phyloP scores from a whole-genome alignment of 2,797 vertebrate genomes.

The Avahi laniger region DNA sequence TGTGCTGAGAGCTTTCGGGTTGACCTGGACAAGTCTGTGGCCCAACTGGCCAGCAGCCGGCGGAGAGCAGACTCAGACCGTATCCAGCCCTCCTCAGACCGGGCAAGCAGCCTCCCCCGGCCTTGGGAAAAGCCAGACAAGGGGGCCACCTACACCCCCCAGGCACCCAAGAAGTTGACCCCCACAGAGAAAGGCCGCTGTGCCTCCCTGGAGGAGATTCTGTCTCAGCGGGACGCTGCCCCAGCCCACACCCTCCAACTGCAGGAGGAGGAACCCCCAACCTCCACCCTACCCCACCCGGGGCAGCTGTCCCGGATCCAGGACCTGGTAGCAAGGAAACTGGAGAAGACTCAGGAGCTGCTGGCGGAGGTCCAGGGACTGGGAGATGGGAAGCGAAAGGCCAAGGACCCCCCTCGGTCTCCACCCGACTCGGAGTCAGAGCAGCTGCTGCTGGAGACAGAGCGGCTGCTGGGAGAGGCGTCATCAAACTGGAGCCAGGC shows the following conservation, averaged over 20 bases:
- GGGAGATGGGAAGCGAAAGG: constrained; percentile 86
- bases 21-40: constrained; percentile 86
- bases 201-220: constrained; percentile 94
- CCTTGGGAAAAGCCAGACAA: constrained; percentile 83
- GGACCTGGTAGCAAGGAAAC: constrained; percentile 92
- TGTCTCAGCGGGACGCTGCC: constrained; percentile 85
- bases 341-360: constrained; percentile 93
- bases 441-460: constrained; percentile 89
- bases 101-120: constrained; percentile 79
- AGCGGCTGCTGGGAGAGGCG: constrained; percentile 92
- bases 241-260: constrained; percentile 44
- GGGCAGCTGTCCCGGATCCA: constrained; percentile 88
- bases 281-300: not conserved
- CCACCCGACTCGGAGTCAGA: constrained; percentile 83
- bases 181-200: constrained; percentile 90
- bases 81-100: constrained; percentile 60
- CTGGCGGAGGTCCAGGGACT: constrained; percentile 89
- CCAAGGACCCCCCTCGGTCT: constrained; percentile 81
- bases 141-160: constrained; percentile 87
- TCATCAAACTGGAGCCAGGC: constrained; percentile 92
- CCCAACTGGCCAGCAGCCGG: constrained; percentile 78
- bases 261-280: constrained; percentile 70
- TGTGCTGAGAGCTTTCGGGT: constrained; percentile 89
- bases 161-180: constrained; percentile 86
- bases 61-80: constrained; percentile 85